These are phyloP conservation scores for Agapetus fuscipes DNA, from an alignment of 2,888 invertebrate species.

Conservation along the genomic window DNA sequence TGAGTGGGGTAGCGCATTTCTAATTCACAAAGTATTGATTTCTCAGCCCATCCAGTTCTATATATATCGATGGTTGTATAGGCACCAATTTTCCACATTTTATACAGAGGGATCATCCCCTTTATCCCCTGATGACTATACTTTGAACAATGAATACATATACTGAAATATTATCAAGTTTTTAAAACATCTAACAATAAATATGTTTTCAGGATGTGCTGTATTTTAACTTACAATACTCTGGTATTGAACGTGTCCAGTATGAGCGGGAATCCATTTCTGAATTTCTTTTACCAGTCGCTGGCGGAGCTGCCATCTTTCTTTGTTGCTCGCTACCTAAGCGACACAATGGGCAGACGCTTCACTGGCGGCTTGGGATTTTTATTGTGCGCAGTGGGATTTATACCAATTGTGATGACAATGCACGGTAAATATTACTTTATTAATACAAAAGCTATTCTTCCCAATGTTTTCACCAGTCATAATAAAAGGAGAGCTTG, in stretches of 20 bases:
- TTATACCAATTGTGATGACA: slow-evolving; percentile 33
- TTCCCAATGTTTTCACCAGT: background rate
- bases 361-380: slow-evolving; percentile 39
- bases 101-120: too few relatives aligned
- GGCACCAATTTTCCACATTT: too few relatives aligned
- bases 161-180: too few relatives aligned
- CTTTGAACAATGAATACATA: too few relatives aligned
- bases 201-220: slow-evolving; percentile 34
- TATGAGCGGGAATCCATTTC: slow-evolving; percentile 47
- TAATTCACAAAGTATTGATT: too few relatives aligned
- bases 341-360: slow-evolving; percentile 44
- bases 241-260: slow-evolving; percentile 36
- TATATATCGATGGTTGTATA: too few relatives aligned
- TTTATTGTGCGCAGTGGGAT: slow-evolving; percentile 30
- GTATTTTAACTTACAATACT: slow-evolving; percentile 37
- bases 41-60: too few relatives aligned
- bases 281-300: slow-evolving; percentile 48
- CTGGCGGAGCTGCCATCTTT: slow-evolving; percentile 48
- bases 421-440: slow-evolving; percentile 29
- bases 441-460: too few relatives aligned
- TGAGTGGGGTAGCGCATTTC: too few relatives aligned
- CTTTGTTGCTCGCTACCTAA: slow-evolving; percentile 37
- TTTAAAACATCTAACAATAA: too few relatives aligned
- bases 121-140: too few relatives aligned
- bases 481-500: too few relatives aligned